A percentile compares a stretch with the other conserved stretches of the same genome.
phyloP scores from a whole-genome alignment of 2,888 invertebrate genomes.

The Pandemis corylana region DNA sequence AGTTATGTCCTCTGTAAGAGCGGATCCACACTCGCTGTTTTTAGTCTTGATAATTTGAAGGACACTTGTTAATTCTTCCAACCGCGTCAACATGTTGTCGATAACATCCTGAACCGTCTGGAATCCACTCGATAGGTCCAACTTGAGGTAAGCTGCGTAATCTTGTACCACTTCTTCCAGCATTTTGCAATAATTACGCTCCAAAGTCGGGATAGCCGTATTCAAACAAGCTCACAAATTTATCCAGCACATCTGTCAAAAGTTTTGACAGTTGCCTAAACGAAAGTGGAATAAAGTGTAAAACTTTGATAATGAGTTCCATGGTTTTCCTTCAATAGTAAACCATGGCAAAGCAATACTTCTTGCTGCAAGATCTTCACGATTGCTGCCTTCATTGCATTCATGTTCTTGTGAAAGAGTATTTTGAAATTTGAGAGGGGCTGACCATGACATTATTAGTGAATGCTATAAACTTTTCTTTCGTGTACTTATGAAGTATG shows the following conservation, averaged over 20 bases:
- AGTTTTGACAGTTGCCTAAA: constrained; percentile 70
- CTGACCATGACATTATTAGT: constrained; percentile 47
- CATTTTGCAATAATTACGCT: constrained; percentile 65
- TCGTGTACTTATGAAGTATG: not conserved
- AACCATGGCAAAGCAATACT: constrained; percentile 33
- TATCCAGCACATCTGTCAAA: constrained; percentile 70
- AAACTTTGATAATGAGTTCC: constrained; percentile 70
- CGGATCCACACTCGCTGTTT: constrained; percentile 72
- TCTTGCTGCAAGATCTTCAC: constrained; percentile 28
- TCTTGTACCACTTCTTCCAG: constrained; percentile 81
- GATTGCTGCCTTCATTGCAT: constrained; percentile 48
- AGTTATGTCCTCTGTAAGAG: constrained; percentile 82
- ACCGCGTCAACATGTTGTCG: constrained; percentile 87
- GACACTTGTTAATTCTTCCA: constrained; percentile 87
- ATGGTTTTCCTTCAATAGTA: constrained; percentile 50
- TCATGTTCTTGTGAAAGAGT: constrained; percentile 50
- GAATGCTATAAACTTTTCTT: constrained; percentile 1
- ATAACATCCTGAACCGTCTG: constrained; percentile 86
- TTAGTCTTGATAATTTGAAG: constrained; percentile 83
- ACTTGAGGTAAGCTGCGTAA: constrained; percentile 83
- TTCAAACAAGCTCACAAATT: constrained; percentile 67
- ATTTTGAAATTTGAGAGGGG: constrained; percentile 45
- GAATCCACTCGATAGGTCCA: constrained; percentile 82
- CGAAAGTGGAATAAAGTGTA: constrained; percentile 63
- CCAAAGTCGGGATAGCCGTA: constrained; percentile 79